Base-by-base conservation (phyloP, 2,113 vertebrate genomes). In the Sebastes schlegelii region DNA sequence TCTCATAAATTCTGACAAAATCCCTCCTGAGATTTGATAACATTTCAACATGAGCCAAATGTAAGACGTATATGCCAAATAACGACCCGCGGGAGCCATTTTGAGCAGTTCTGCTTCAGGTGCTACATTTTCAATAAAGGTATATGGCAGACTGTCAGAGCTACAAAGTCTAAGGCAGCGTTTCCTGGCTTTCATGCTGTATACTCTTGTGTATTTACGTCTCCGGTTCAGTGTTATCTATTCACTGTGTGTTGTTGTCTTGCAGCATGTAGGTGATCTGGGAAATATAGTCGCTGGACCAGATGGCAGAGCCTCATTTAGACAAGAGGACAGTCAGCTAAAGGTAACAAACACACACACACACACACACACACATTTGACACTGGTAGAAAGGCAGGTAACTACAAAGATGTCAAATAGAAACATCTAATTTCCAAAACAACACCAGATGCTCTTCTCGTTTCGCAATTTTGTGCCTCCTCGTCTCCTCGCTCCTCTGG, bases 261-360 rank as follows among this genome's bases (percentile, higher is more conserved):
- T 72, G 0, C 83, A 98, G 98, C 98, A 98, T 46, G 95, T 86
- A 0, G 97, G 97, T 2, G 97, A 99, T 91, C 93, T 99, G 82
- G 97, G 98, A 5, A 99, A 99, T 19, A 84, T 99, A 14, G 54
- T 90, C 0, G 97, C 96, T 0, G 92, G 92, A 14, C 54, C 89
- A 0, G 91, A 95, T 0, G 97, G 97, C 68, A 94, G 95, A 81
- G 97, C 97, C 0, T 83, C 88, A 1, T 98, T 99, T 81, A 94
- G 97, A 68, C 86, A 97, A 4, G 96, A 98, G 85, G 96, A 97
- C 75, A 26, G 80, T 3, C 94, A 91, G 62, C 87, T 98, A 11
- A 97, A 98, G 96, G 97, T 98, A 85, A 88, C 48, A 23, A 4
- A 23, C 16, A 55, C 23, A 52, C 62, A 54, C 45, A 74, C 63